Evolutionary conservation across 1,140 invertebrate genomes (phyloP), one percentile per base, ranked within the genome.

Genomic region (Drosophila lowei): DNA sequence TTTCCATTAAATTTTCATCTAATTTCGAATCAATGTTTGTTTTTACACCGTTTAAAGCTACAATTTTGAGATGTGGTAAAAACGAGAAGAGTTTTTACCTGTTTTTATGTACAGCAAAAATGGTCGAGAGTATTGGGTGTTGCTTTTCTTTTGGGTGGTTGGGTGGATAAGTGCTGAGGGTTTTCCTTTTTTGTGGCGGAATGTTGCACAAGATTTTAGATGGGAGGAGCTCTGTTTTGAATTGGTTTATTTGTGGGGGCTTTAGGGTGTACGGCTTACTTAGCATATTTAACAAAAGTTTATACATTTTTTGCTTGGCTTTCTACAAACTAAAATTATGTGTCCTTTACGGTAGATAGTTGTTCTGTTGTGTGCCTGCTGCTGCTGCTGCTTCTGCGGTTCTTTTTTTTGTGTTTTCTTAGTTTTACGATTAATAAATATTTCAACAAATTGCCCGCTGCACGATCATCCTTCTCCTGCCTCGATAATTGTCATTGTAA

Each of bases 261-360:
- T 78, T 83, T 68, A 67, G 15, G 57, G 41, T 57, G 65, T 61
- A 77, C 28, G 49, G 16, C 7, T 68, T 44, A 74, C 64, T 83
- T 81, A 86, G 62, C 74, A 88, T 86, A 86, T 62, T 81, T 85
- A 84, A 86, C 83, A 88, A 86, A 86, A 81, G 57, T 86, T 75
- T 85, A 53, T 88, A 86, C 77, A 79, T 56, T 13, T 38, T 13
- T 66, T 73, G 71, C 66, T 85, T 72, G 76, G 79, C 79, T 73
- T 70, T 66, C 55, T 79, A 79, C 43, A 49, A 79, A 85, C 63
- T 77, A 74, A 83, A 81, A 60, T 42, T 54, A 18, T 65, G 18
- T 72, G 44, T 21, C 42, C 8, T 63, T 59, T 54, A 70, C 23
- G 61, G 61, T 78, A 38, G 9, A 38, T 38, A 38, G 43, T 52